phyloP scores from a whole-genome alignment of 2,888 invertebrate species.

The Neoascia interrupta region DNA sequence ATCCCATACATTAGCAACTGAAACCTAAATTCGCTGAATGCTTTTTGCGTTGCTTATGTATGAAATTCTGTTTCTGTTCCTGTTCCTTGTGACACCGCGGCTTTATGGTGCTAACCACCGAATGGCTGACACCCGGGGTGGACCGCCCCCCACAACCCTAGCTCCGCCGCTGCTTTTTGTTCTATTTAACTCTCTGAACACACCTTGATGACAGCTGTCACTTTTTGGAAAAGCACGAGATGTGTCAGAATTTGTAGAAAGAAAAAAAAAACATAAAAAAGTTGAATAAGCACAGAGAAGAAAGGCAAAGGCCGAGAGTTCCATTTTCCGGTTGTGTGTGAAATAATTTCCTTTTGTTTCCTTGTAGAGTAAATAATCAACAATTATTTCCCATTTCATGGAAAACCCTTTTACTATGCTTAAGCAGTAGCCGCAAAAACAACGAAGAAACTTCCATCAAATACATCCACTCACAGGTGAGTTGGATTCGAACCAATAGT shows the following conservation, averaged over 20 bases:
- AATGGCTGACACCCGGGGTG: too few species aligned
- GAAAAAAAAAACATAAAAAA: constrained; percentile 29
- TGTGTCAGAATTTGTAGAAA: constrained; percentile 26
- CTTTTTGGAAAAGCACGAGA: constrained; percentile 17
- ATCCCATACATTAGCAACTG: too few species aligned
- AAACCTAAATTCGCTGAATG: too few species aligned
- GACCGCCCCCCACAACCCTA: too few species aligned
- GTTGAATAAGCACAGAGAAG: constrained; percentile 26
- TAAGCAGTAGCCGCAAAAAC: not conserved
- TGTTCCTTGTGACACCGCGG: too few species aligned
- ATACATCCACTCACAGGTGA: not conserved
- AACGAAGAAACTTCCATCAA: not conserved
- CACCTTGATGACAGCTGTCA: too few species aligned
- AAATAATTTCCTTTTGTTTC: constrained; percentile 10
- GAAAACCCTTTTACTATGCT: not conserved
- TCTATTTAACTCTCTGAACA: too few species aligned
- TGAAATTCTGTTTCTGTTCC: too few species aligned
- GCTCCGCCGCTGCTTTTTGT: too few species aligned
- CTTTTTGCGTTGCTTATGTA: too few species aligned
- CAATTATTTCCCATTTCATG: too few species aligned
- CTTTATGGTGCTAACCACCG: too few species aligned
- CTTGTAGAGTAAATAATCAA: not conserved
- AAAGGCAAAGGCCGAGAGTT: constrained; percentile 56
- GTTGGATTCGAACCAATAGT: not conserved
- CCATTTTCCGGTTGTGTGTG: constrained; percentile 28